Conservation (phyloP, 2,888 invertebrate genomes). For the Clitarchus hookeri region DNA sequence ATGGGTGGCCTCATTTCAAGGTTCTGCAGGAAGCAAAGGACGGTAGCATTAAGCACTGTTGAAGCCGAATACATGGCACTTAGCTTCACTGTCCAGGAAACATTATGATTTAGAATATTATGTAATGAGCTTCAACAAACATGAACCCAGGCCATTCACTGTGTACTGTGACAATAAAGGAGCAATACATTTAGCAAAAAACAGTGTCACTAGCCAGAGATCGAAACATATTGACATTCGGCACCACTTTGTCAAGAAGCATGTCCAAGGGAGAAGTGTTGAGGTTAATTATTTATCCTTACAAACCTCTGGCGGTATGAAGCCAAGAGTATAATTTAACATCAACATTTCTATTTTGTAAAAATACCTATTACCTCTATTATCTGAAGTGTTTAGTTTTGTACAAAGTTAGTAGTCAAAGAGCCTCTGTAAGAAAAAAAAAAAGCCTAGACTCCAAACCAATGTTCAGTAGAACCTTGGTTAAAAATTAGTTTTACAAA, state of each 20-base stretch:
- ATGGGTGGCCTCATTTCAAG: slow-evolving; percentile 2
- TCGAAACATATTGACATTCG: not conserved
- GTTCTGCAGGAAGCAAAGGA: not conserved
- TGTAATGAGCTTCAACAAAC: not conserved
- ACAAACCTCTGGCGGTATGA: too few species aligned
- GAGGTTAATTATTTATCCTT: not conserved
- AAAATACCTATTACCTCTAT: too few species aligned
- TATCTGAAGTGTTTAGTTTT: too few species aligned
- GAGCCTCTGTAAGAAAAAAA: too few species aligned
- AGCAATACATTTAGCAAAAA: slow-evolving; percentile 11
- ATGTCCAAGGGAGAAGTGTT: not conserved
- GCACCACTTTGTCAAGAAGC: not conserved
- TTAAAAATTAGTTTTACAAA: too few species aligned
- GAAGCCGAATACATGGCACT: slow-evolving; percentile 11
- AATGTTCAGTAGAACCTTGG: too few species aligned
- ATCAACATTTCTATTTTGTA: too few species aligned
- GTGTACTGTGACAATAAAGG: not conserved
- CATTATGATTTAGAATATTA: not conserved
- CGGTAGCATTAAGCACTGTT: slow-evolving; percentile 6
- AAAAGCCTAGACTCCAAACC: too few species aligned
- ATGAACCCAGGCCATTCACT: not conserved
- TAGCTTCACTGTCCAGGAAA: not conserved
- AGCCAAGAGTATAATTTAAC: too few species aligned
- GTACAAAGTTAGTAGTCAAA: too few species aligned
- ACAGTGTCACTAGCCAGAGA: not conserved